These are phyloP conservation scores for Euleptes europaea DNA, from an alignment of 2,113 vertebrate species.

Conservation along the genomic window DNA sequence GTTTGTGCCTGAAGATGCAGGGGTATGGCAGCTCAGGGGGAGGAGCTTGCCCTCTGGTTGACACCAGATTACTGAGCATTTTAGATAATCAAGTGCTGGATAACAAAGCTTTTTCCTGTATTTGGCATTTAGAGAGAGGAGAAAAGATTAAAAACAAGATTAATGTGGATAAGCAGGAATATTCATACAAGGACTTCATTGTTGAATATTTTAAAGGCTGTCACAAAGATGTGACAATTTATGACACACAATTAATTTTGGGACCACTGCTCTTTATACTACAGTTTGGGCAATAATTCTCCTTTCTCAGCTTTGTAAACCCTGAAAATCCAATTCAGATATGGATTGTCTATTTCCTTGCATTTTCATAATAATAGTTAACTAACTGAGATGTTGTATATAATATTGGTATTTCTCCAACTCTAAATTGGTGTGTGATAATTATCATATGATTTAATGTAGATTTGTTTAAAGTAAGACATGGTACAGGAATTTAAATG, in stretches of 20 bases:
- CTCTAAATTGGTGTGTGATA: neutral
- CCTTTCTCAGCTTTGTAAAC: neutral
- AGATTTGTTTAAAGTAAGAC: neutral
- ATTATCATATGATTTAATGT: neutral
- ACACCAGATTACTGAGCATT: too few species aligned
- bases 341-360: neutral
- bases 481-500: neutral
- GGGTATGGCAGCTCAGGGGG: too few species aligned
- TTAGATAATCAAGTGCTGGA: too few species aligned
- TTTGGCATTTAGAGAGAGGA: conserved; percentile 6
- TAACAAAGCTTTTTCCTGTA: too few species aligned
- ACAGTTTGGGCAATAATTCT: conserved; percentile 33
- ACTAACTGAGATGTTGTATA: neutral
- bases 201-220: conserved; percentile 13
- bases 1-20: too few species aligned
- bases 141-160: conserved; percentile 22
- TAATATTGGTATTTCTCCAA: neutral
- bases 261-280: conserved; percentile 61
- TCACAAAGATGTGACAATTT: conserved; percentile 2
- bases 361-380: neutral
- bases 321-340: neutral
- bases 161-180: neutral
- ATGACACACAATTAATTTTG: conserved; percentile 30
- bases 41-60: too few species aligned
- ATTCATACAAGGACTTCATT: conserved; percentile 7